Evolutionary conservation across 2,797 vertebrate genomes (phyloP).

Genomic region (Xenops minutus): DNA sequence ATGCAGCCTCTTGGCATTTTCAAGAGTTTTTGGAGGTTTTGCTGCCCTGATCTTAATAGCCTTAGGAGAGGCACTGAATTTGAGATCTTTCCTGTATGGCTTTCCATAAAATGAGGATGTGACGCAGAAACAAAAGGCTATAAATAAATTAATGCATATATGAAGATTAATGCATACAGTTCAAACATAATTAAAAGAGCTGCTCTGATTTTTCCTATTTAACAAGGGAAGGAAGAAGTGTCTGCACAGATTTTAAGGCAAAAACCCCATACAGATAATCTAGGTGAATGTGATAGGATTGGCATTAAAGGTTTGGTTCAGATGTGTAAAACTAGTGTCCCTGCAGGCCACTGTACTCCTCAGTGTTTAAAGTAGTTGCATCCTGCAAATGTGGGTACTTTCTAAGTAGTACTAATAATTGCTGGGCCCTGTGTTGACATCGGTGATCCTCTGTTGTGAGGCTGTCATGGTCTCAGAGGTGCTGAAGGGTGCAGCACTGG

Average conservation of each 20-base stretch:
- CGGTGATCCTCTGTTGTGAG: not conserved
- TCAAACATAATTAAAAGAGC: not conserved
- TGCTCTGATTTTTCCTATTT: not conserved
- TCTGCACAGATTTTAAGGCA: not conserved
- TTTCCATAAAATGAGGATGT: not conserved
- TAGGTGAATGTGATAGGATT: not conserved
- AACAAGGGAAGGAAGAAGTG: not conserved
- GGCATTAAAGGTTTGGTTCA: not conserved
- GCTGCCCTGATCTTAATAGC: not conserved
- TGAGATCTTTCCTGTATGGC: not conserved
- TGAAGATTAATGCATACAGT: not conserved
- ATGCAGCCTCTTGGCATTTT: not conserved
- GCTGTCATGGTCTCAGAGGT: not conserved
- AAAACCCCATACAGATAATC: not conserved
- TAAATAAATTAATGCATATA: not conserved
- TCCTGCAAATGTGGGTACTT: not conserved
- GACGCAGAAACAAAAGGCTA: not conserved
- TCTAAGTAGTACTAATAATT: not conserved
- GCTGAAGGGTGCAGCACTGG: not conserved
- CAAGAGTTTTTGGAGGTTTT: not conserved
- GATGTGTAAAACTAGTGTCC: not conserved
- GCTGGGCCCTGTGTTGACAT: not conserved
- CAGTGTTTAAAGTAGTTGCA: not conserved
- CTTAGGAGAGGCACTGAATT: not conserved
- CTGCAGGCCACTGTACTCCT: not conserved